Evolutionary conservation across 2,113 vertebrate species (phyloP), one percentile per base, ranked within the genome.

Genomic region (Kobus ellipsiprymnus): DNA sequence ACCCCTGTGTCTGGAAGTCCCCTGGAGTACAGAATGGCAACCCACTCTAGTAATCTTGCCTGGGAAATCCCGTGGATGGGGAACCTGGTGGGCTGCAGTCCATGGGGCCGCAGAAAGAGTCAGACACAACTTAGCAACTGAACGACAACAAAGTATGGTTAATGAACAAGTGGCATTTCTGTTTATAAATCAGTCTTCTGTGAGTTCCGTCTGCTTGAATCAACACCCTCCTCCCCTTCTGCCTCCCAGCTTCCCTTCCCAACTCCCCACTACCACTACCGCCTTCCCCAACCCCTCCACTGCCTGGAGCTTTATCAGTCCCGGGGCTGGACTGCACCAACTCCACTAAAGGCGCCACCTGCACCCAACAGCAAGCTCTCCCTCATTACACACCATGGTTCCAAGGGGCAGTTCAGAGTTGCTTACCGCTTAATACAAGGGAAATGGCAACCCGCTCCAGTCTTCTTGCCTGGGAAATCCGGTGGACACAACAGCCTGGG

Each of bases 151-250:
- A 77, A 44, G 6, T 33, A 50, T 33, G 33, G 46, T 40, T 90
- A 89, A 74, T 81, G 33, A 87, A 62, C 78, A 71, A 71, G 92
- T 57, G 60, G 30, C 33, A n/a, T 87, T 86, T 90, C 78, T 94
- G 74, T 90, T 82, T 80, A 74, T 60, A 87, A 82, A 36, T 87
- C 23, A 67, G 60, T 29, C 71, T 96, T 93, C 91, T 44, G 33
- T 64, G 50, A 89, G 48, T 86, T 88, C 36, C 57, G 30, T 87
- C 95, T 84, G 67, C 84, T 93, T 89, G 85, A 77, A 60, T 95
- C 46, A 77, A 44, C 29, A 59, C 29, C 7, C 40, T 10, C 27
- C 12, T 33, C 25, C 67, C n/a, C 25, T 30, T 16, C 14, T 27
- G 21, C 17, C 27, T 86, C 62, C 87, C 21, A 54, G 30, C 74